Conservation (phyloP, 2,888 invertebrate genomes). For the Eumerus sabulonum region DNA sequence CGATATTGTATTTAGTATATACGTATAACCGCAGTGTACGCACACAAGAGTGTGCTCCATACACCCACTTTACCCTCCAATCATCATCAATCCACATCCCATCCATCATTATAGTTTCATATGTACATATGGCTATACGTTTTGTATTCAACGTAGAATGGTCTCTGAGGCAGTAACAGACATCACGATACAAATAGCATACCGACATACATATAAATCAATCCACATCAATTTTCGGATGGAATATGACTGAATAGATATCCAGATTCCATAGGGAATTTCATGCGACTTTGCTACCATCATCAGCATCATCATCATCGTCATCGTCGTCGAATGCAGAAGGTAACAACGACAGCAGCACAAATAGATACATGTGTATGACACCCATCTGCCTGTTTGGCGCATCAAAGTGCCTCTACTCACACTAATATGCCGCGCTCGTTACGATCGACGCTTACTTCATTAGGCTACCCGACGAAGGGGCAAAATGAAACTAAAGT, state of each 20-base stretch:
- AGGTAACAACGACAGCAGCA: constrained; percentile 16
- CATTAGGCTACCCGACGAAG: constrained; percentile 49
- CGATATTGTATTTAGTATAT: constrained; percentile 28
- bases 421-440: background rate
- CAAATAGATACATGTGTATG: background rate
- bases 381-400: constrained; percentile 2
- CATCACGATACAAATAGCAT: constrained; percentile 60
- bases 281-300: constrained; percentile 57
- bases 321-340: too few relatives aligned
- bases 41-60: constrained; percentile 20
- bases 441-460: constrained; percentile 54
- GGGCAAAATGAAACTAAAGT: constrained; percentile 38
- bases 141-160: constrained; percentile 21
- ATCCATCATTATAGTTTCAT: constrained; percentile 30
- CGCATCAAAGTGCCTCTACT: constrained; percentile 46
- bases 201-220: constrained; percentile 62
- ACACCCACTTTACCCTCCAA: constrained; percentile 50
- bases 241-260: constrained; percentile 59
- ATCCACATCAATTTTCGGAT: constrained; percentile 65
- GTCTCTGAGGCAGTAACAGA: constrained; percentile 31
- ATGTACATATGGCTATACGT: constrained; percentile 8
- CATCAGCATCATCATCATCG: constrained; percentile 39
- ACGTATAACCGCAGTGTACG: constrained; percentile 29
- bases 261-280: constrained; percentile 57
- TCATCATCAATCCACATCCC: constrained; percentile 44